Evolutionary conservation across 2,797 vertebrate genomes (phyloP).

Genomic region (Amazona finschi): DNA sequence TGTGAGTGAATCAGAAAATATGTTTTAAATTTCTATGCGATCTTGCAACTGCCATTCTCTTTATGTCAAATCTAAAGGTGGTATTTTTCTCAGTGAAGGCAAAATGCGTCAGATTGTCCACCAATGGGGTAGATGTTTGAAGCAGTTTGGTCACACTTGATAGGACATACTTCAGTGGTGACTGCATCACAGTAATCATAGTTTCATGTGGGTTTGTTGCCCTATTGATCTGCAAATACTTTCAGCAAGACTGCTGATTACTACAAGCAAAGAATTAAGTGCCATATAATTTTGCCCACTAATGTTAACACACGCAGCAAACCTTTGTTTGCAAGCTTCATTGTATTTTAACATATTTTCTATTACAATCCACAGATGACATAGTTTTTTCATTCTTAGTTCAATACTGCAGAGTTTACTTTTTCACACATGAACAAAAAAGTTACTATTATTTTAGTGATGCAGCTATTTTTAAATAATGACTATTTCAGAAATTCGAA

Average conservation of each 20-base stretch:
- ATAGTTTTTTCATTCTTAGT: background rate
- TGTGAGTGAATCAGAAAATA: background rate
- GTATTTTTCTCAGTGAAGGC: background rate
- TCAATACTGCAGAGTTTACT: background rate
- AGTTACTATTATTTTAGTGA: background rate
- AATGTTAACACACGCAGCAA: background rate
- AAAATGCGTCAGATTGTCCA: background rate
- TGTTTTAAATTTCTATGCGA: background rate
- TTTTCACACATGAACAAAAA: background rate
- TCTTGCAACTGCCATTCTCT: background rate
- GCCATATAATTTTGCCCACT: background rate
- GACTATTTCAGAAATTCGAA: background rate
- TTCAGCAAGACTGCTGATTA: background rate
- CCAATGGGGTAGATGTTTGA: background rate
- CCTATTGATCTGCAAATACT: background rate
- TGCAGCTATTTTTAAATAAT: background rate
- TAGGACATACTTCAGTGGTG: too few species aligned
- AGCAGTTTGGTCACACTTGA: background rate
- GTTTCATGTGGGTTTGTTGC: background rate
- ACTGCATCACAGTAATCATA: background rate
- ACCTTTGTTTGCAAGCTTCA: background rate
- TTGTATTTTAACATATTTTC: background rate
- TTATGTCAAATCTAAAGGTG: background rate
- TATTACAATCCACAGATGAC: background rate
- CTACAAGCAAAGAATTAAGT: background rate